Conservation (phyloP, 2,888 invertebrate genomes). For the Habroteleia sp. region DNA sequence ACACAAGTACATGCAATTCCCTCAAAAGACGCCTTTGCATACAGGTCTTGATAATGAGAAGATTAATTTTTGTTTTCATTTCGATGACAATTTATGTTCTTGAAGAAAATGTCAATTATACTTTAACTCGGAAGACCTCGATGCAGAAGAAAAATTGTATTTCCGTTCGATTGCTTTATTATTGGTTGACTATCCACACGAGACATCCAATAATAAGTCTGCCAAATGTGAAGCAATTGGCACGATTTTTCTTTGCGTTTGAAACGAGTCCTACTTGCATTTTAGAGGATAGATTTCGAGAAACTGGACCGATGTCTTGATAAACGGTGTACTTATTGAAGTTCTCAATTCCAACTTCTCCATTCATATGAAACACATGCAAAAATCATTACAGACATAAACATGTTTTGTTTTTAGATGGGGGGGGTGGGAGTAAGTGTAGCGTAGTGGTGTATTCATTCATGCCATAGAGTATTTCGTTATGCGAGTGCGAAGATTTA, state of each 20-base stretch:
- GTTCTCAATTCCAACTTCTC: slow-evolving; percentile 5
- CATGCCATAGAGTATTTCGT: slow-evolving; percentile 32
- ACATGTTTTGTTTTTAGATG: slow-evolving; percentile 38
- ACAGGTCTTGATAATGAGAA: slow-evolving; percentile 41
- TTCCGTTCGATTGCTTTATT: slow-evolving; percentile 6
- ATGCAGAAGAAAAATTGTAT: slow-evolving; percentile 47
- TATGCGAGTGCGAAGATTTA: slow-evolving; percentile 32
- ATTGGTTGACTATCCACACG: background rate
- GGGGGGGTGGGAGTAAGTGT: slow-evolving; percentile 4
- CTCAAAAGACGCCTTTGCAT: slow-evolving; percentile 57
- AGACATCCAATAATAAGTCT: slow-evolving; percentile 4
- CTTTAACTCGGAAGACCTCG: slow-evolving; percentile 37
- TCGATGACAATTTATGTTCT: slow-evolving; percentile 2
- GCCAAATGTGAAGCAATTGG: slow-evolving; percentile 8
- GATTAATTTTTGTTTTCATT: slow-evolving; percentile 22
- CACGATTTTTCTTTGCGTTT: slow-evolving; percentile 51
- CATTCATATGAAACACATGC: slow-evolving; percentile 16
- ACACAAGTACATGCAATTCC: slow-evolving; percentile 9
- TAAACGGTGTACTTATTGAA: slow-evolving; percentile 48
- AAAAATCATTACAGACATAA: slow-evolving; percentile 29
- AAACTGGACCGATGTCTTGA: slow-evolving; percentile 56
- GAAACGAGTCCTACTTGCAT: slow-evolving; percentile 63
- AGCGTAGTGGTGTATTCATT: slow-evolving; percentile 36
- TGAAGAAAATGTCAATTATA: slow-evolving; percentile 26
- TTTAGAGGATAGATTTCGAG: slow-evolving; percentile 55